A percentile compares a stretch with the other conserved stretches of the same genome.
Conservation (phyloP, 2,797 vertebrate genomes). For the Neosilurus mollespiculum region DNA sequence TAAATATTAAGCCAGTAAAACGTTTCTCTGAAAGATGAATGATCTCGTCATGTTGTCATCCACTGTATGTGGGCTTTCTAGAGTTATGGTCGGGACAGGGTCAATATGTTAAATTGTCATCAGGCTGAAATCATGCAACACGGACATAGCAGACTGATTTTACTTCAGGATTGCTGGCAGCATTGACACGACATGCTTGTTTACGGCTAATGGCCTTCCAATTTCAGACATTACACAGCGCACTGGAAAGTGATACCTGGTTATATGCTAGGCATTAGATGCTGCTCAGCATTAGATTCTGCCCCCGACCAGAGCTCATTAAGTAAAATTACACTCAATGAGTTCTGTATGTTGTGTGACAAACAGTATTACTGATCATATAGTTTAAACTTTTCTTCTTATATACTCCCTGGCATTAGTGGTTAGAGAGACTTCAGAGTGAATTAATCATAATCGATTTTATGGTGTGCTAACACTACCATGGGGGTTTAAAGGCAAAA, state of each 20-base stretch:
- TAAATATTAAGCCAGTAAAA: not conserved
- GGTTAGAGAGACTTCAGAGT: not conserved
- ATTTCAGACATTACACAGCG: constrained; percentile 1
- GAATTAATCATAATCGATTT: constrained; percentile 32
- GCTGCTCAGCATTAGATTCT: not conserved
- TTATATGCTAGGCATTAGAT: not conserved
- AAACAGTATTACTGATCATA: not conserved
- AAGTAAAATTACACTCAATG: not conserved
- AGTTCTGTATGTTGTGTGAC: not conserved
- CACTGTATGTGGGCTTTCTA: not conserved
- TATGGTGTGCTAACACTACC: constrained; percentile 36
- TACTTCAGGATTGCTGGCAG: not conserved
- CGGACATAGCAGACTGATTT: not conserved
- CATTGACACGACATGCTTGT: not conserved
- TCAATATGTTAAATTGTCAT: not conserved
- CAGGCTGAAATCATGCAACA: not conserved
- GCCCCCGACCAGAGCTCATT: not conserved
- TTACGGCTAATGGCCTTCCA: not conserved
- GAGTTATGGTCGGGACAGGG: not conserved
- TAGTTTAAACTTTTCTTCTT: not conserved
- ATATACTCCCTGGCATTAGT: not conserved
- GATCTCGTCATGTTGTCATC: not conserved
- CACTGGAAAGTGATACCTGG: constrained; percentile 3
- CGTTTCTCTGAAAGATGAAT: not conserved
- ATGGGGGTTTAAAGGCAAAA: constrained; percentile 60